phyloP scores from a whole-genome alignment of 1,140 invertebrate genomes.

The Pseudomyrmex sp. region DNA sequence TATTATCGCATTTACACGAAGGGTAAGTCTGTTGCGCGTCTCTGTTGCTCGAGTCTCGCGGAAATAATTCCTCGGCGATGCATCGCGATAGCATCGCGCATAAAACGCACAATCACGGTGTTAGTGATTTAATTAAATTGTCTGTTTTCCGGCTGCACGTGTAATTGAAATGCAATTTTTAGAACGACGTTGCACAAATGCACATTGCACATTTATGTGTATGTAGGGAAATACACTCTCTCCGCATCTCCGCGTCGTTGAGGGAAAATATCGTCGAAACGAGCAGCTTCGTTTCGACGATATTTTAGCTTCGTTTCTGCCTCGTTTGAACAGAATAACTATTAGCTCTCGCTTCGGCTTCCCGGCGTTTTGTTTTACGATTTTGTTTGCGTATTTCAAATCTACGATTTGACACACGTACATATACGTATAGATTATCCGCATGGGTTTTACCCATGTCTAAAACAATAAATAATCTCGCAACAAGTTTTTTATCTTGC shows the following conservation, averaged over 20 bases:
- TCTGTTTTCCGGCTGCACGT: constrained; percentile 39
- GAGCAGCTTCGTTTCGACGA: neutral
- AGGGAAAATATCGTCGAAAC: constrained; percentile 50
- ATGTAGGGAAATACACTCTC: constrained; percentile 32
- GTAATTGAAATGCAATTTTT: constrained; percentile 59
- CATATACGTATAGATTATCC: neutral
- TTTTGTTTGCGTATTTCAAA: constrained; percentile 30
- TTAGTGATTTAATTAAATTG: constrained; percentile 59
- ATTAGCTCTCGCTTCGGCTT: constrained; percentile 29
- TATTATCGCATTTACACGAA: neutral
- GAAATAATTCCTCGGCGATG: constrained; percentile 44
- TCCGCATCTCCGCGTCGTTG: neutral
- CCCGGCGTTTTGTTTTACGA: constrained; percentile 39
- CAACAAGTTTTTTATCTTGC: too few relatives aligned
- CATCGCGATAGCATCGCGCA: constrained; percentile 16
- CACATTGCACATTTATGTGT: neutral
- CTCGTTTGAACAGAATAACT: constrained; percentile 45
- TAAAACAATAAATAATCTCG: constrained; percentile 2
- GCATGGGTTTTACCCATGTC: neutral
- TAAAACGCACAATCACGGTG: constrained; percentile 6
- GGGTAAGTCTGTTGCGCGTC: neutral
- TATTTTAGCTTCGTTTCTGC: neutral
- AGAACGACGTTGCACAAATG: constrained; percentile 31
- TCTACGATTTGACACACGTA: constrained; percentile 16
- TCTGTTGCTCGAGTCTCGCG: neutral